Evolutionary conservation across 2,797 vertebrate species (phyloP).

Genomic region (Hapalemur alaotrensis): DNA sequence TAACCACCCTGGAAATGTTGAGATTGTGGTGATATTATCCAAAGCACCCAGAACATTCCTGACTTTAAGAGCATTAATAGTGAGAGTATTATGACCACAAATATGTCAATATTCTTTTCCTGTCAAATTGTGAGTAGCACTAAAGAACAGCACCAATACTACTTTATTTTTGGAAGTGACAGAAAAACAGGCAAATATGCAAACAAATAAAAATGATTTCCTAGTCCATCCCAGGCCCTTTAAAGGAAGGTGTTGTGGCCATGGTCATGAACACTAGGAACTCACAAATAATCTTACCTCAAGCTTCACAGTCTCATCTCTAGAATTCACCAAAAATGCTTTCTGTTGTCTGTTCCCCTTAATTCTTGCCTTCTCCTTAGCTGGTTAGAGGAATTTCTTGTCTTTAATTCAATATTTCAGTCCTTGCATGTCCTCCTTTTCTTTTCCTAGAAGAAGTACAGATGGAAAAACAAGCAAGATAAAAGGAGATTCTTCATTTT

Average conservation of each 20-base stretch:
- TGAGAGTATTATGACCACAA: not conserved
- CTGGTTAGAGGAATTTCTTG: not conserved
- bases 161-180: not conserved
- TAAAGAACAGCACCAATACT: not conserved
- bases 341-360: not conserved
- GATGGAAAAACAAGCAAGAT: not conserved
- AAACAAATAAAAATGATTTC: not conserved
- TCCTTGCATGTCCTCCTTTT: not conserved
- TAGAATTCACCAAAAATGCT: not conserved
- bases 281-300: not conserved
- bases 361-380: not conserved
- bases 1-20: not conserved
- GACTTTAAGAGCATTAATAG: not conserved
- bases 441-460: not conserved
- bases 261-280: not conserved
- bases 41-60: not conserved
- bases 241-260: not conserved
- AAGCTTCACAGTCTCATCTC: not conserved
- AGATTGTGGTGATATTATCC: not conserved
- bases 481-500: not conserved
- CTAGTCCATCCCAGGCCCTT: not conserved
- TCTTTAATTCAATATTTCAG: not conserved
- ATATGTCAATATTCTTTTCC: not conserved
- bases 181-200: not conserved
- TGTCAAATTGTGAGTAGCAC: not conserved